phyloP scores from a whole-genome alignment of 2,888 invertebrate species.

The Eupsilia transversa region DNA sequence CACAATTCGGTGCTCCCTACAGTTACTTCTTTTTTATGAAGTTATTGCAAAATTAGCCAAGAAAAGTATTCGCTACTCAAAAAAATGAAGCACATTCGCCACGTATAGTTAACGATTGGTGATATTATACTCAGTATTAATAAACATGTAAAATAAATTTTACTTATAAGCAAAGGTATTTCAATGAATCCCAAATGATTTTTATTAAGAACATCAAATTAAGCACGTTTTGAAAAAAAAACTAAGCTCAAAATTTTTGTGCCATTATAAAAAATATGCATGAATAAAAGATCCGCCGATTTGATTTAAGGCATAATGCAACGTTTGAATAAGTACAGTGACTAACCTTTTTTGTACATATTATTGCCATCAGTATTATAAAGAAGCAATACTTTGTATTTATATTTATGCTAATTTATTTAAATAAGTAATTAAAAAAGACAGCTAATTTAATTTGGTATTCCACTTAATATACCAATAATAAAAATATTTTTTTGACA shows the following conservation, averaged over 20 bases:
- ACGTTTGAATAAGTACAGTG: slow-evolving; percentile 35
- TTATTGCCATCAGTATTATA: slow-evolving; percentile 60
- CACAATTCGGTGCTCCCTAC: background rate
- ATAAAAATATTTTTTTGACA: slow-evolving; percentile 3
- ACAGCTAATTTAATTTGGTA: slow-evolving; percentile 13
- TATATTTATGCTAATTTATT: slow-evolving; percentile 31
- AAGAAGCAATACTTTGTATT: slow-evolving; percentile 50
- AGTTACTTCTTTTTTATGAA: slow-evolving; percentile 18
- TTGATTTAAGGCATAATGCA: slow-evolving; percentile 38
- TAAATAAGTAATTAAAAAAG: background rate
- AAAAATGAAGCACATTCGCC: slow-evolving; percentile 68
- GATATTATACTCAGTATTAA: slow-evolving; percentile 82
- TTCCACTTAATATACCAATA: slow-evolving; percentile 6
- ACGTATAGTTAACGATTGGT: slow-evolving; percentile 69
- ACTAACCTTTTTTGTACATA: slow-evolving; percentile 51
- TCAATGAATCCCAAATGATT: slow-evolving; percentile 49
- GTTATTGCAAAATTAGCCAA: slow-evolving; percentile 71
- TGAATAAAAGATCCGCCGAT: slow-evolving; percentile 28
- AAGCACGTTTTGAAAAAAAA: slow-evolving; percentile 52
- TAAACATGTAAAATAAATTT: slow-evolving; percentile 76
- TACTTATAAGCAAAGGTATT: slow-evolving; percentile 62
- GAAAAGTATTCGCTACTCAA: slow-evolving; percentile 72
- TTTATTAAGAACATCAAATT: slow-evolving; percentile 39
- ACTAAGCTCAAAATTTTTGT: slow-evolving; percentile 67
- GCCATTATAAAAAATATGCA: slow-evolving; percentile 52